phyloP scores from a whole-genome alignment of 2,888 invertebrate species.

The Anticlea derivata region DNA sequence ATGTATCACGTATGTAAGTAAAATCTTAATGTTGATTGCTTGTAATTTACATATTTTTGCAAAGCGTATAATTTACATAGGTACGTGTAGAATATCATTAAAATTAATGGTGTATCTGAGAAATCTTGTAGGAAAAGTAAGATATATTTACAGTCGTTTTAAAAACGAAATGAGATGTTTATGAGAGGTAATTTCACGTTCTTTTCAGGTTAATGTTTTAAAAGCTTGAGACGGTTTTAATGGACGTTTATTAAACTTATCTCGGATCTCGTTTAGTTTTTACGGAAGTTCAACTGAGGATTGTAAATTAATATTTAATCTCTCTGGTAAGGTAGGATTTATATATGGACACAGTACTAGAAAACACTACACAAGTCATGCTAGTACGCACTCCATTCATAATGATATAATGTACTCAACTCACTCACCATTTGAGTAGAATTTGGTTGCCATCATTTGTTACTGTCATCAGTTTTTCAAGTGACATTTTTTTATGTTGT shows the following conservation, averaged over 20 bases:
- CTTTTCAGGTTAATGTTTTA: constrained; percentile 52
- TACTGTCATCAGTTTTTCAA: no score
- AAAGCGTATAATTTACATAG: constrained; percentile 25
- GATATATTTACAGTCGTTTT: constrained; percentile 38
- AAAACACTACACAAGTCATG: no score
- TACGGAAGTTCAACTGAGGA: constrained; percentile 8
- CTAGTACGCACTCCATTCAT: no score
- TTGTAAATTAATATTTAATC: neutral
- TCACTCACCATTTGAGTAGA: no score
- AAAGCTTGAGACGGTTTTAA: constrained; percentile 40
- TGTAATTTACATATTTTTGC: constrained; percentile 19
- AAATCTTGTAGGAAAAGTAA: constrained; percentile 43
- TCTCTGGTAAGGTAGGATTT: no score
- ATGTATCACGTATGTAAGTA: neutral
- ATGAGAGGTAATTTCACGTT: constrained; percentile 42
- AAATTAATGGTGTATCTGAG: constrained; percentile 39
- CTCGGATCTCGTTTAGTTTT: constrained; percentile 33
- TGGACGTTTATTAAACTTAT: constrained; percentile 38
- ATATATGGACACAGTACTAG: no score
- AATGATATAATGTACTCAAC: no score
- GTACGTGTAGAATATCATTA: constrained; percentile 32
- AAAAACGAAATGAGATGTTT: constrained; percentile 43
- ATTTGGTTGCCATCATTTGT: no score
- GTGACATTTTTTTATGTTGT: no score
- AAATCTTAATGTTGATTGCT: neutral